Evolutionary conservation across 2,888 invertebrate genomes (phyloP), one percentile per base, ranked within the genome.

Genomic region (Chloroclysta siterata): DNA sequence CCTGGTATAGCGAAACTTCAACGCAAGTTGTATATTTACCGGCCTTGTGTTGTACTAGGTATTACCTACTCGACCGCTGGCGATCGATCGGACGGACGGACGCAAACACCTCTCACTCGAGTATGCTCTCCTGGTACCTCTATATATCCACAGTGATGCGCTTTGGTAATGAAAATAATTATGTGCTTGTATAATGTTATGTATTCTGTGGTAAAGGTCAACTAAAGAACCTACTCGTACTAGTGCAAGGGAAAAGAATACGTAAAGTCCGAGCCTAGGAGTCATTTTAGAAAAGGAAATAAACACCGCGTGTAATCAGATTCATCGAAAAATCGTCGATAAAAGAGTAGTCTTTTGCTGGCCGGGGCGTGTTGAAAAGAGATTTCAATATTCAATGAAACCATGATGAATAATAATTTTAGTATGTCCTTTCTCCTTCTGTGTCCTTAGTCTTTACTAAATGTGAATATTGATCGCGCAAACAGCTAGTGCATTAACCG

Each of bases 111-210:
- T 88, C 89, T 82, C 76, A 69, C 74, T 70, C 64, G 63, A 69
- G 69, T 85, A 83, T 92, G 88, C 69, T 75, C 66, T 77, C 92
- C 90, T 92, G 79, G 92, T 92, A 88, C 79, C 73, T 81, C 89
- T 90, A 91, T 92, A 88, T 92, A 91, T 89, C 88, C 82, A 86
- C 85, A 83, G 82, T 84, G 84, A 87, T 90, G 87, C 84, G 84
- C 87, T 46, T 84, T 82, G 83, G 78, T 84, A 81, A 82, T 84
- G 85, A 89, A 89, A 89, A 83, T 85, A 82, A 83, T 80, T 82
- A 84, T 83, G 81, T 82, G 72, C 70, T 75, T 70, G 73, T 71
- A 75, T 44, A 17, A 11, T 39, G 33, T 14, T 17, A 17, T 46
- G 46, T 17, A 46, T 17, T 46, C 46, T 17, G 46, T 46, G 46